phyloP scores from a whole-genome alignment of 2,113 vertebrate genomes.

The Nannobrachium achirus region DNA sequence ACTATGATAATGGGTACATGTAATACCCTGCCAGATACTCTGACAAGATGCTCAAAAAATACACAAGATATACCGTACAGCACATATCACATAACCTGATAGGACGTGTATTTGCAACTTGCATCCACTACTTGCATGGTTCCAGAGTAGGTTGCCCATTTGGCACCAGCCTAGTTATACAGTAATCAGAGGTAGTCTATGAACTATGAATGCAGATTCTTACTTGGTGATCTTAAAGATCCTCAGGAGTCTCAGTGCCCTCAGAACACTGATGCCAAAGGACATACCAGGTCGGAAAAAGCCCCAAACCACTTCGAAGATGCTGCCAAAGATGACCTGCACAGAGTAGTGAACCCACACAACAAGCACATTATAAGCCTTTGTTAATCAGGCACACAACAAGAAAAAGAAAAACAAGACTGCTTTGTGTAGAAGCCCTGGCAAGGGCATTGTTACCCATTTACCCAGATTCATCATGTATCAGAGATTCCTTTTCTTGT shows the following conservation, averaged over 20 bases:
- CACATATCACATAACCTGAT: neutral
- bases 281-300: conserved; percentile 97
- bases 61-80: no score
- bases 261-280: conserved; percentile 96
- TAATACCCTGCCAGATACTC: no score
- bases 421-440: no score
- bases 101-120: neutral
- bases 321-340: conserved; percentile 97
- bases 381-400: no score
- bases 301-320: conserved; percentile 97
- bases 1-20: no score
- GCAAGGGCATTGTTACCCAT: no score
- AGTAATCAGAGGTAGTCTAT: no score
- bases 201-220: conserved; percentile 53
- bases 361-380: neutral
- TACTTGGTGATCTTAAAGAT: conserved; percentile 99
- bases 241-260: conserved; percentile 92
- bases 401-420: no score
- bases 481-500: neutral
- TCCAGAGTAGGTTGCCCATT: no score
- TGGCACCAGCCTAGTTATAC: no score
- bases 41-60: no score
- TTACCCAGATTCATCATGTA: neutral
- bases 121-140: no score
- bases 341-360: conserved; percentile 12